Conservation (phyloP, 2,113 vertebrate genomes). For the Tragulus kanchil region DNA sequence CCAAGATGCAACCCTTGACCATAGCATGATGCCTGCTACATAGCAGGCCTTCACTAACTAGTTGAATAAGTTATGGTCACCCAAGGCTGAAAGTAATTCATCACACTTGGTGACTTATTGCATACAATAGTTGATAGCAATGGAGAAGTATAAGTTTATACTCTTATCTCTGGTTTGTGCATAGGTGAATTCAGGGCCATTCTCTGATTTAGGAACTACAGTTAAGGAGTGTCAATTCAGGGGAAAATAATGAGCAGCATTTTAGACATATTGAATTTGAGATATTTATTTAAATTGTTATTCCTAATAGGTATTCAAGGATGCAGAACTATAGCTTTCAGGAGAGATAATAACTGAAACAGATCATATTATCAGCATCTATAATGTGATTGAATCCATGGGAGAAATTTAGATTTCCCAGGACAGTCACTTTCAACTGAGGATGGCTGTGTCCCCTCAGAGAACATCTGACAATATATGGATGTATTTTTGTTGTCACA, state of each 20-base stretch:
- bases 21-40: background rate
- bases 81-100: background rate
- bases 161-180: background rate
- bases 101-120: background rate
- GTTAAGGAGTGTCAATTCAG: background rate
- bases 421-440: background rate
- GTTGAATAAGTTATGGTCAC: background rate
- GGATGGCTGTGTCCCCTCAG: background rate
- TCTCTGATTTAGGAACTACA: background rate
- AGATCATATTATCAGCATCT: background rate
- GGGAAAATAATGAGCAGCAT: background rate
- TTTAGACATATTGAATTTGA: constrained; percentile 30
- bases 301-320: background rate
- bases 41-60: background rate
- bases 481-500: background rate
- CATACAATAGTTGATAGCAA: background rate
- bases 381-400: background rate
- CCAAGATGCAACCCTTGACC: background rate
- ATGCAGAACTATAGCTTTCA: background rate
- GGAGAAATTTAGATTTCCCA: background rate
- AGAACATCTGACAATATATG: background rate
- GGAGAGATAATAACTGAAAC: background rate
- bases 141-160: background rate
- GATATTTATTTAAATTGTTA: background rate
- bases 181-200: background rate